Evolutionary conservation across 30 jellyfish, hydroid and myxozoan genomes (phyloP), one percentile per base, ranked within the genome.

Genomic region (Nemopilema nomurai): DNA sequence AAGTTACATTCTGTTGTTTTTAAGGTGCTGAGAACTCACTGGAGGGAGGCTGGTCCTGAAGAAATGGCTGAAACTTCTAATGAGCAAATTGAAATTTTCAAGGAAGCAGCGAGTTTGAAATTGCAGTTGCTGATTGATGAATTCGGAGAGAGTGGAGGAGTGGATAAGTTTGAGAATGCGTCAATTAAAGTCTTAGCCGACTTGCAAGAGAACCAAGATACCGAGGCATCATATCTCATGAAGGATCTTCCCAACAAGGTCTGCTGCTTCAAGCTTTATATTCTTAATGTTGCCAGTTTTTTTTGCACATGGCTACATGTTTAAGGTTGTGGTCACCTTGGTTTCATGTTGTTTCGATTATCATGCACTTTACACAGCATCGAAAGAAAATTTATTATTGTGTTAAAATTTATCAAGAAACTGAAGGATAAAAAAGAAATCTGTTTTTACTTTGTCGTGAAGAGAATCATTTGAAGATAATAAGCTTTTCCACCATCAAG

Each of bases 171-270:
- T 27, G 96, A 93, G 49, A 87, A 52, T 1, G 87, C 82, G 29
- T 75, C 90, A n/a, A 88, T 93, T 24, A 78, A 80, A 26, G 32
- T 88, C 21, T 84, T 93, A 1, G 96, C 98, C 8, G 98, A 93
- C 57, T 89, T 93, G 77, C 98, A 93, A 85, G 96, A 89, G 23
- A 62, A 68, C 63, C 98, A 93, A 71, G 98, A 93, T 67, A 79
- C 83, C 64, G 98, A 93, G 69, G 89, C 96, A 1, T 90, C 88
- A 21, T 74, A 81, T 28, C 81, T 88, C 19, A 52, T 87, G 78
- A 87, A 79, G 51, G 98, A 88, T 32, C 95, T 92, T 25, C 49
- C 89, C 1, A 81, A 87, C 18, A 92, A 92, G 97, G 97, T 92
- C 1, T 77, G 71, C 50, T 16, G 21, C 78, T 8, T 16, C 77